Evolutionary conservation across 92 coral and sea anemone genomes (phyloP).

Genomic region (Pocillopora grandis): DNA sequence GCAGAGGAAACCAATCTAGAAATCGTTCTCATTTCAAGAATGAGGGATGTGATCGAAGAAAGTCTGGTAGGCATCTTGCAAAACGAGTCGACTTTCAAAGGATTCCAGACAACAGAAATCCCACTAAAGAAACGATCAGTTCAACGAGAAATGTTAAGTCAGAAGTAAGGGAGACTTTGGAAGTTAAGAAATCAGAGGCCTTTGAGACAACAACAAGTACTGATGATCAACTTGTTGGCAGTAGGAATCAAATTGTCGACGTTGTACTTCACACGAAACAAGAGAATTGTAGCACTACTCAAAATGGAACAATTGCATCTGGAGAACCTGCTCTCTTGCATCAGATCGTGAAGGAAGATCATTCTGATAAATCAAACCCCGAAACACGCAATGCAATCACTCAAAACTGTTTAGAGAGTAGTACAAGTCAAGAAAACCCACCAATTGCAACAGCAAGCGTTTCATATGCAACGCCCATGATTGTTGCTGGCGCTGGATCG

Average conservation of each 20-base stretch:
- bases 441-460: slow-evolving; percentile 23
- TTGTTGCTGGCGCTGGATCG: slow-evolving; percentile 63
- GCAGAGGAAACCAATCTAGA: slow-evolving; percentile 9
- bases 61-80: slow-evolving; percentile 5
- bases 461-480: slow-evolving; percentile 31
- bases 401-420: neutral
- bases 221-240: neutral
- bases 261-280: neutral
- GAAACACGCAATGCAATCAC: neutral
- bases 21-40: neutral
- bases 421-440: neutral
- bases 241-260: neutral
- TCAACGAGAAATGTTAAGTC: neutral
- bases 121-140: neutral
- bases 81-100: neutral
- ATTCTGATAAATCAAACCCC: neutral
- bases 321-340: neutral
- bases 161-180: neutral
- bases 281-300: neutral
- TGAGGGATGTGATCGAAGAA: neutral
- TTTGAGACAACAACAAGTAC: neutral
- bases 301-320: neutral
- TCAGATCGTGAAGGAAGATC: neutral
- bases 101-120: neutral
- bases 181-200: neutral